A percentile compares a stretch with the other conserved stretches of the same genome.
phyloP scores from a whole-genome alignment of 23 tunicate species.

The Styela clava region DNA sequence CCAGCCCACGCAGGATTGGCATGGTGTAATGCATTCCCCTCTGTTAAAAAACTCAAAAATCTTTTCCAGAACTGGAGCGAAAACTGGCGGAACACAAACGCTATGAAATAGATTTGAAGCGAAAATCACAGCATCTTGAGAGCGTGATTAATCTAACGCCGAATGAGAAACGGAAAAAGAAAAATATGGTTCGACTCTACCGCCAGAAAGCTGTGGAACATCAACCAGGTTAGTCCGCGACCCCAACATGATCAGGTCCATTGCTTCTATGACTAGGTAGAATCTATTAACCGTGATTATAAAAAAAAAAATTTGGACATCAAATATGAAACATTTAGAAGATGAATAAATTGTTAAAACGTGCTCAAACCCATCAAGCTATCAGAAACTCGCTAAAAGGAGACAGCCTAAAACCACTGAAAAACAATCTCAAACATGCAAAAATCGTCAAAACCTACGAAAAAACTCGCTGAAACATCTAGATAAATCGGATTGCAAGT shows the following conservation, averaged over 20 bases:
- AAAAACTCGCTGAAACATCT: no score
- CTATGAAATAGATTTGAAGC: conserved; percentile 74
- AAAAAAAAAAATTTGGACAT: no score
- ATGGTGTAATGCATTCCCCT: background rate
- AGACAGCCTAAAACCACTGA: no score
- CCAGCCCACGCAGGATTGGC: no score
- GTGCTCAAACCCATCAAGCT: no score
- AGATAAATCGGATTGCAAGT: no score
- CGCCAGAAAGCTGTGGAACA: conserved; percentile 78
- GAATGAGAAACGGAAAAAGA: conserved; percentile 64
- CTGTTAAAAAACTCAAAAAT: background rate
- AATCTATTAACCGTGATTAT: no score
- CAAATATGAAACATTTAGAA: no score
- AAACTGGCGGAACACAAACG: conserved; percentile 74
- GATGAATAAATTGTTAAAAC: no score
- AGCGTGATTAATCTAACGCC: conserved; percentile 61
- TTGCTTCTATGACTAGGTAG: background rate
- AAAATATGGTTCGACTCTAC: conserved; percentile 38
- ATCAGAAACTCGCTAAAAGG: no score
- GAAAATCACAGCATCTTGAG: conserved; percentile 59
- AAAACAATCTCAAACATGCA: no score
- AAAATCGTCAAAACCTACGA: no score
- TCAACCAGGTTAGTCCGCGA: conserved; percentile 10
- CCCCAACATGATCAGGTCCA: background rate
- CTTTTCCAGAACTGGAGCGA: conserved; percentile 60